Conservation (phyloP, 2,888 invertebrate genomes). For the Nomada fabriciana region DNA sequence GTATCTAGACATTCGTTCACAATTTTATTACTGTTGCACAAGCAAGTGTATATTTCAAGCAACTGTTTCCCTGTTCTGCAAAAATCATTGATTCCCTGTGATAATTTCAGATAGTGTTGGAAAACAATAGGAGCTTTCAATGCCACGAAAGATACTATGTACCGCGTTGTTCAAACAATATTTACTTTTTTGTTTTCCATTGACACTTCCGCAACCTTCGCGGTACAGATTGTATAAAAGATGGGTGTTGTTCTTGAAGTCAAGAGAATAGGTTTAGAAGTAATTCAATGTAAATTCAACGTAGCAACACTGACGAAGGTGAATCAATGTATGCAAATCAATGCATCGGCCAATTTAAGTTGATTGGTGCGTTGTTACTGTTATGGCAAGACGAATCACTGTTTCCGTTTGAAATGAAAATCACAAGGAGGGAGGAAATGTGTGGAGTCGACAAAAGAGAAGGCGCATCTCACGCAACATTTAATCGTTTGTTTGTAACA, state of each 20-base stretch:
- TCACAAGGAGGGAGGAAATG: neutral
- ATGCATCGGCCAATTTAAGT: constrained; percentile 25
- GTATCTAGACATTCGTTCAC: no score
- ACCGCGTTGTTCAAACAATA: constrained; percentile 2
- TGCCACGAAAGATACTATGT: neutral
- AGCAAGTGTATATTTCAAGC: neutral
- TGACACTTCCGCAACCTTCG: constrained; percentile 21
- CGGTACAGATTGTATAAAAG: constrained; percentile 26
- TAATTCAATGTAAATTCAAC: constrained; percentile 42
- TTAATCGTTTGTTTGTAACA: constrained; percentile 4
- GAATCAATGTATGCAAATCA: constrained; percentile 40
- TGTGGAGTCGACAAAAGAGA: neutral
- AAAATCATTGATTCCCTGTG: neutral
- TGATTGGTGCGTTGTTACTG: constrained; percentile 32
- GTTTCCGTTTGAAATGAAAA: constrained; percentile 28
- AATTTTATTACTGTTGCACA: neutral
- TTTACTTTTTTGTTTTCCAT: constrained; percentile 9
- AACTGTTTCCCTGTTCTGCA: neutral
- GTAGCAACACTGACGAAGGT: constrained; percentile 6
- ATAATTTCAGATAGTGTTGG: neutral
- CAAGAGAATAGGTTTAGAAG: constrained; percentile 6
- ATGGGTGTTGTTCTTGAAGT: constrained; percentile 16
- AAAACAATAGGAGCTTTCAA: neutral
- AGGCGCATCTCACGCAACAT: neutral
- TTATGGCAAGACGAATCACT: constrained; percentile 6